Base-by-base conservation (phyloP, 2,113 vertebrate genomes). In the Nasalis larvatus region DNA sequence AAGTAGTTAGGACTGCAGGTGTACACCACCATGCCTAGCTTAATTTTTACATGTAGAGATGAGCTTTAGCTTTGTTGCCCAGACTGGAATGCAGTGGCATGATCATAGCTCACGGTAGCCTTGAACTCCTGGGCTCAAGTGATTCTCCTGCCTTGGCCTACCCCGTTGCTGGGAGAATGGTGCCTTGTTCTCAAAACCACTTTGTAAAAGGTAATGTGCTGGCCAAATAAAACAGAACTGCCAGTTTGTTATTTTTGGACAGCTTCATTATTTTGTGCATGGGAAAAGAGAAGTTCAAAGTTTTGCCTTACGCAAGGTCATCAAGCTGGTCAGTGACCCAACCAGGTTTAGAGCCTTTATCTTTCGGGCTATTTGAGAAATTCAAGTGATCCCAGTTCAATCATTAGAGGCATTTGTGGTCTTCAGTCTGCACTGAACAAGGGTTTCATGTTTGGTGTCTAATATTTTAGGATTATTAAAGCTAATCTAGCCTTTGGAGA, bases 401-500 rank as follows among this genome's bases (percentile, higher is more conserved):
- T 56, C 23, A 18, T 63, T 69, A 56, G 4, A 95, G 80, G 11
- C 25, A 45, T 32, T 47, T 84, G 8, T 56, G 66, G 14, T 49
- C 52, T 52, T 82, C 23, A 60, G 7, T 82, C 7, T 86, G 32
- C 18, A 71, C 45, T 4, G 4, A 86, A 27, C 52, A 74, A 82
- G 25, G 13, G 23, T 78, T 93, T 82, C n/a, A 37, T 60, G 60
- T 63, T 90, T 94, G 32, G 7, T 56, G 6, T 77, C 54, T 97
- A 91, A 76, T 91, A 77, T n/a, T 84, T 98, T 96, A 96, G 95
- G 95, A 97, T 98, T 98, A 98, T 98, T 98, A 97, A 98, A 97
- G 91, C 91, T 97, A 98, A 98, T 97, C 92, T 98, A 96, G 92
- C 96, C 94, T 98, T 98, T 97, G 96, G 88, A 94, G 98, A 98